Evolutionary conservation across 1,140 invertebrate species (phyloP).

Genomic region (Pinna nobilis): DNA sequence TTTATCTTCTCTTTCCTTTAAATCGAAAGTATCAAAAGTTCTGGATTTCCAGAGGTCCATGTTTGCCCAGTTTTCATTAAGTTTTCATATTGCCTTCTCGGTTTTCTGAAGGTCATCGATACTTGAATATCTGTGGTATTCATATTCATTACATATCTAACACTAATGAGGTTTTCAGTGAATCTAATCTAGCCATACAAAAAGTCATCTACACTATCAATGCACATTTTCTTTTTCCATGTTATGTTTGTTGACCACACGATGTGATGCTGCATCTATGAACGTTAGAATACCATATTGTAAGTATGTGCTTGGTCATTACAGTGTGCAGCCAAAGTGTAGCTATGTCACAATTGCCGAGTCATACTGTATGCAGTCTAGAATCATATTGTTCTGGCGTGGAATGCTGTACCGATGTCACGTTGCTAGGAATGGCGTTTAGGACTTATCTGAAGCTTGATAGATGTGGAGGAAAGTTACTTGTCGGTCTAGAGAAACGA

Average conservation of each 20-base stretch:
- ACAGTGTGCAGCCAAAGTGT: background rate
- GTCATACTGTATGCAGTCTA: constrained; percentile 16
- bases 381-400: constrained; percentile 24
- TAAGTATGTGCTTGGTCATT: background rate
- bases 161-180: background rate
- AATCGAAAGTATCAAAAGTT: no score
- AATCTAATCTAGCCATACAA: no score
- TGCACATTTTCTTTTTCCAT: no score
- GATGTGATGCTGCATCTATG: no score
- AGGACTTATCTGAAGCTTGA: constrained; percentile 25
- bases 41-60: no score
- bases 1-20: constrained; percentile 1
- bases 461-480: constrained; percentile 36
- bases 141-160: background rate
- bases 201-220: no score
- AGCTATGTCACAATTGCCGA: constrained; percentile 25
- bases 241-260: no score
- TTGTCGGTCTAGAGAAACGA: constrained; percentile 30
- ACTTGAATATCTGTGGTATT: background rate
- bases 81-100: no score
- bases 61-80: no score
- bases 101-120: no score
- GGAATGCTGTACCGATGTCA: constrained; percentile 21
- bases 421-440: constrained; percentile 31
- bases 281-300: no score